phyloP scores from a whole-genome alignment of 2,113 vertebrate genomes.

The Cricetomys ansorgei region DNA sequence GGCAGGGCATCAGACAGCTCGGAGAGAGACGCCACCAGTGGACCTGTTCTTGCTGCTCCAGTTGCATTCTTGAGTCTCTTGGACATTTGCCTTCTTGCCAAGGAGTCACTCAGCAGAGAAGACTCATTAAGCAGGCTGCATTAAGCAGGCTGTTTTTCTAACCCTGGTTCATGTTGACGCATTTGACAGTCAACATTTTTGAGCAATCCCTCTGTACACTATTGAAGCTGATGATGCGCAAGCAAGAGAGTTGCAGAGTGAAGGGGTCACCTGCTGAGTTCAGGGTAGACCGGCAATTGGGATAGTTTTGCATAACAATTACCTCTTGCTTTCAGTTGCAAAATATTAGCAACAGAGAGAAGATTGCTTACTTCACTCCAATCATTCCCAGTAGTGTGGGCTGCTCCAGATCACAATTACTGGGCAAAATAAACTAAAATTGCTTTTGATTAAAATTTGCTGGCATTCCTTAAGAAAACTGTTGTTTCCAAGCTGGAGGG shows the following conservation, averaged over 20 bases:
- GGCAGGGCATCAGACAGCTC: constrained; percentile 68
- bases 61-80: constrained; percentile 46
- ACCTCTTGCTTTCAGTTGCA: constrained; percentile 40
- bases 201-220: constrained; percentile 53
- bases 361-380: not conserved
- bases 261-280: constrained; percentile 64
- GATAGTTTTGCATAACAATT: constrained; percentile 67
- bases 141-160: constrained; percentile 74
- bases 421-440: constrained; percentile 54
- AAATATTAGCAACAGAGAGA: not conserved
- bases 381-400: not conserved
- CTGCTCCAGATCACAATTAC: constrained; percentile 33
- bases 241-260: constrained; percentile 38
- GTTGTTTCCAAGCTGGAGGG: constrained; percentile 8
- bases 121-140: constrained; percentile 73
- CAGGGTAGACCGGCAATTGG: constrained; percentile 24
- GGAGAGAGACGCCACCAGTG: constrained; percentile 49
- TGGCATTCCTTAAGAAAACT: constrained; percentile 54
- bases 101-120: constrained; percentile 66
- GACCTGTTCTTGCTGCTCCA: constrained; percentile 49
- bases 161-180: constrained; percentile 65
- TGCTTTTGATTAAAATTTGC: constrained; percentile 60
- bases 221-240: constrained; percentile 16
- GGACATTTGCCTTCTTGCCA: constrained; percentile 60
- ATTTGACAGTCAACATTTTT: constrained; percentile 60